Evolutionary conservation across 2,113 vertebrate genomes (phyloP).

Genomic region (Falcunculus frontatus): DNA sequence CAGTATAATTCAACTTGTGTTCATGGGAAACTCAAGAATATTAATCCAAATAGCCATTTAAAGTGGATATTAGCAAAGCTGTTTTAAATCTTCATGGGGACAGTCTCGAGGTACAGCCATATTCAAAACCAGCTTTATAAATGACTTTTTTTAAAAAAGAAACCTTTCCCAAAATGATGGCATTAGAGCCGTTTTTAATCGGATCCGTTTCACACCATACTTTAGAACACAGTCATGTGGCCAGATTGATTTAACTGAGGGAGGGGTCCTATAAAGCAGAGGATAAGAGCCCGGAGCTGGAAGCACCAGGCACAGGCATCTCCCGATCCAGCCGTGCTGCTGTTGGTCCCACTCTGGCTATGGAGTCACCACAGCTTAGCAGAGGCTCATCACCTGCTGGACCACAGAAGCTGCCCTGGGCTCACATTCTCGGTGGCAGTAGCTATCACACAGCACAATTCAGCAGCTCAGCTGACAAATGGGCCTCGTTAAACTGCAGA

Average conservation of each 20-base stretch:
- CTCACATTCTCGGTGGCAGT: rapidly evolving
- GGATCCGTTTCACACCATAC: not conserved
- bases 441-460: not conserved
- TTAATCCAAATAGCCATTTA: constrained; percentile 12
- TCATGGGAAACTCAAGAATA: not conserved
- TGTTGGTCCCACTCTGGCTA: no score
- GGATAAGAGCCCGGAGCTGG: not conserved
- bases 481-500: not conserved
- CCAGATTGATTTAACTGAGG: not conserved
- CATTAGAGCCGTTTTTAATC: rapidly evolving
- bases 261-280: not conserved
- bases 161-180: not conserved
- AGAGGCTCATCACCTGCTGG: not conserved
- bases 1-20: not conserved
- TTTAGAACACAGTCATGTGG: not conserved
- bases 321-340: not conserved
- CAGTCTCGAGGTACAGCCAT: not conserved
- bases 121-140: not conserved
- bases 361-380: not conserved
- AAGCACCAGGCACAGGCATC: not conserved
- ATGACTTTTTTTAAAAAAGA: not conserved
- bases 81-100: not conserved
- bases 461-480: not conserved
- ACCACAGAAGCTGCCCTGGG: not conserved
- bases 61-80: not conserved